Base-by-base conservation (phyloP, 2,888 invertebrate genomes). In the Cheilosia vulpina region DNA sequence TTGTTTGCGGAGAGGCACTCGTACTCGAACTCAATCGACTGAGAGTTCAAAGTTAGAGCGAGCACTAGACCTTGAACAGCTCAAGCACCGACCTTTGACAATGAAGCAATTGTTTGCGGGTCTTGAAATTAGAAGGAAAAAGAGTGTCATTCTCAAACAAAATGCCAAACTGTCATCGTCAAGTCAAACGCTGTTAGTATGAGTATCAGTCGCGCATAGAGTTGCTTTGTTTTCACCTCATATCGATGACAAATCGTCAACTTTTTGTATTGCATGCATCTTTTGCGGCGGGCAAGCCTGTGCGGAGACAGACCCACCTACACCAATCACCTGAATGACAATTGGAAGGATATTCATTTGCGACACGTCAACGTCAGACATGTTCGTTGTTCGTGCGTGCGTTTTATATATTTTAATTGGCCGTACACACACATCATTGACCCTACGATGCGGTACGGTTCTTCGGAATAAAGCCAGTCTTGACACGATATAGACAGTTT, bases 1-100 rank as follows among this genome's bases (percentile, higher is more conserved):
- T 65, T 21, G 4, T 60, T 45, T 53, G 50, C 24, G 5, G n/a
- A 58, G 47, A 58, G 52, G 43, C 17, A 15, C 38, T 19, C 15
- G 27, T 34, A 45, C 45, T n/a, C 45, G 4, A 5, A 45, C 15
- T 19, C 17, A 17, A 47, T 47, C 47, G 11, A 47, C 3, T 31
- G 4, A n/a, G 17, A 31, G 55, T 55, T 55, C 55, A 55, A 55
- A 55, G 55, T 55, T 55, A 34, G n/a, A 31, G 55, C 19, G 21
- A 52, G 52, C 27, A 52, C 52, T 24, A 34, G 55, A 55, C 55
- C 55, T 55, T 55, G 7, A 31, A 55, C 11, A 52, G 7, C 9
- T 34, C 17, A 31, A 17, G 31, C 55, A 47, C 19, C 34, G 50
- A 68, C 66, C 66, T 68, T 68, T 60, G 66, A 60, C 76, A 68